Evolutionary conservation across 2,113 vertebrate genomes (phyloP).

Genomic region (Austrofundulus limnaeus): DNA sequence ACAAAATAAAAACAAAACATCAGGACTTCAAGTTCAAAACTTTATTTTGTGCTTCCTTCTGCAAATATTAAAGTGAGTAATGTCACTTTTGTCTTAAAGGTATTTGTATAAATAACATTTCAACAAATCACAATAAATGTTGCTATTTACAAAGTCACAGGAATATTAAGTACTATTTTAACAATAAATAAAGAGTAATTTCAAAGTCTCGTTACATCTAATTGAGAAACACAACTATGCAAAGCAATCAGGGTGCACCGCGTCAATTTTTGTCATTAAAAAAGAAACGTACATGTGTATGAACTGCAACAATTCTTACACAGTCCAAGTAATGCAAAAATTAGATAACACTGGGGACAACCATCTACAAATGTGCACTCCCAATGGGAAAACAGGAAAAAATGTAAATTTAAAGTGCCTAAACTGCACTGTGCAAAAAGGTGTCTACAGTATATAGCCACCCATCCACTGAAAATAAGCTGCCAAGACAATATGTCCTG

Average conservation of each 20-base stretch:
- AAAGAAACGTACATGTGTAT: constrained; percentile 53
- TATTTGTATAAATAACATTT: constrained; percentile 81
- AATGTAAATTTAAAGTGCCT: constrained; percentile 61
- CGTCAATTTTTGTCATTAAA: constrained; percentile 67
- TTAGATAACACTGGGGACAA: constrained; percentile 68
- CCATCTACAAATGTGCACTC: constrained; percentile 79
- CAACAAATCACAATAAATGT: constrained; percentile 75
- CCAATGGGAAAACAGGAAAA: constrained; percentile 59
- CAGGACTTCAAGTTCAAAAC: constrained; percentile 54
- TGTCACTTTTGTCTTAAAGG: constrained; percentile 69
- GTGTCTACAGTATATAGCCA: constrained; percentile 72
- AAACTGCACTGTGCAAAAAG: constrained; percentile 82
- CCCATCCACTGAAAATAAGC: constrained; percentile 68
- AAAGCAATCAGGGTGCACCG: constrained; percentile 73
- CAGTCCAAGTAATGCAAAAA: constrained; percentile 61
- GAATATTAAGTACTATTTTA: constrained; percentile 65
- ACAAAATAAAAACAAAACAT: background rate
- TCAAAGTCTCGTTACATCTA: constrained; percentile 72
- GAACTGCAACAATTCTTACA: constrained; percentile 70
- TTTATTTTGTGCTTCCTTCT: constrained; percentile 74
- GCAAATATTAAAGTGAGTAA: constrained; percentile 71
- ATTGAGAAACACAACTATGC: constrained; percentile 68
- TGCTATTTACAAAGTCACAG: constrained; percentile 71
- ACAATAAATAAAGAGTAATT: constrained; percentile 79
- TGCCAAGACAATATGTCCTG: constrained; percentile 69